Conservation (phyloP, 2,797 vertebrate genomes). For the Melanotaenia pygmaea region DNA sequence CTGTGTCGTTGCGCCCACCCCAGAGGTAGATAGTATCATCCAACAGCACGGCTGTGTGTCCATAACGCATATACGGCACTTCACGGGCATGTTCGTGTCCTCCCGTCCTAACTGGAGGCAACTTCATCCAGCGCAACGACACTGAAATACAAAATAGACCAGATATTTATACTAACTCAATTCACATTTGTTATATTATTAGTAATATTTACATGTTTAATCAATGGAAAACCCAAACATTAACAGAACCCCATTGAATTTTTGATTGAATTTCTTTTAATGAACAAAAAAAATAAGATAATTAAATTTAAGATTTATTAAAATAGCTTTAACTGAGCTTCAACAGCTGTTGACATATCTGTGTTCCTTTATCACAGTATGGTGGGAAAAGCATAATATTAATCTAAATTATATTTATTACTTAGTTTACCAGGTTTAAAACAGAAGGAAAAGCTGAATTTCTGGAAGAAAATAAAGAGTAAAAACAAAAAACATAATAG, state of each 20-base stretch:
- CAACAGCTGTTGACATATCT: background rate
- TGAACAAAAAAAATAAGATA: background rate
- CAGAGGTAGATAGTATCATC: conserved; percentile 97
- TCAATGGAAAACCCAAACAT: background rate
- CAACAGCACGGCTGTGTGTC: conserved; percentile 96
- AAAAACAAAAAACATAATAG: background rate
- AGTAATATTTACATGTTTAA: background rate
- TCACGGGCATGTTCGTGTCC: conserved; percentile 87
- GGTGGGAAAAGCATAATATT: background rate
- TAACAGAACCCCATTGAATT: background rate
- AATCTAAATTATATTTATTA: background rate
- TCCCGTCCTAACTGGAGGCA: conserved; percentile 91
- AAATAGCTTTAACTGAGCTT: background rate
- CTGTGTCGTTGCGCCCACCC: conserved; percentile 97
- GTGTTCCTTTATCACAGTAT: background rate
- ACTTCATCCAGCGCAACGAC: conserved; percentile 95
- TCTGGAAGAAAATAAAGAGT: background rate
- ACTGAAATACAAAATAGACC: conserved; percentile 77
- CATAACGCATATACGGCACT: conserved; percentile 98
- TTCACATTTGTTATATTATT: background rate
- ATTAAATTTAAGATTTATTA: background rate
- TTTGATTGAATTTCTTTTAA: background rate
- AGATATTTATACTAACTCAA: background rate
- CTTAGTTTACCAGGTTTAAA: background rate
- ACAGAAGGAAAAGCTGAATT: background rate